Base-by-base conservation (phyloP, 2,888 invertebrate species). In the Clusia tigrina region DNA sequence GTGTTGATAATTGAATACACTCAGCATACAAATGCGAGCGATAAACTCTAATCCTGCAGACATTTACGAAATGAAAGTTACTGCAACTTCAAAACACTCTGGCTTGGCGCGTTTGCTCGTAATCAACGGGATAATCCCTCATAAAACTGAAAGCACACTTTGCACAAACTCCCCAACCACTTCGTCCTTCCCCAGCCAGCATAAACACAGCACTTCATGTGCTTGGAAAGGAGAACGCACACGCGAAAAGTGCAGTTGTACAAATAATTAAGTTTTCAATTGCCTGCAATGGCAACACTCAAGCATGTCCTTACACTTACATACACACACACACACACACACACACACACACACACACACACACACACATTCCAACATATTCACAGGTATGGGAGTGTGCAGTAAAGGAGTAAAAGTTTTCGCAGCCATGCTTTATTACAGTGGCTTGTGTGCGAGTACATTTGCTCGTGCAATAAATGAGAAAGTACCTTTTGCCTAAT, bases 191-290 rank as follows among this genome's bases (percentile, higher is more conserved):
- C n/a, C n/a, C n/a, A n/a, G n/a, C n/a, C n/a, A n/a, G n/a, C n/a
- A n/a, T n/a, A n/a, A n/a, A n/a, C n/a, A n/a, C n/a, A n/a, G n/a
- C n/a, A n/a, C n/a, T n/a, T n/a, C n/a, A n/a, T n/a, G n/a, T n/a
- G n/a, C n/a, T 5, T 6, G n/a, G 2, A 5, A 42, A 42, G 15
- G 42, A 42, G 15, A 17, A 42, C n/a, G 32, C 42, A 17, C 42
- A n/a, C 32, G 42, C 48, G 48, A 48, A 48, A 48, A 55, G 15
- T 54, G 58, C 55, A 38, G 60, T 60, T 63, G 62, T 60, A 58
- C 60, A 59, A 64, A 63, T 67, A 67, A 69, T 69, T 66, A 69
- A 69, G 67, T 63, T 62, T 63, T 63, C 65, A 65, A 66, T 65
- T 67, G 55, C 61, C 60, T 25, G 56, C 55, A 55, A 57, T 57